Evolutionary conservation across 2,888 invertebrate species (phyloP).

Genomic region (Bellardia bayeri): DNA sequence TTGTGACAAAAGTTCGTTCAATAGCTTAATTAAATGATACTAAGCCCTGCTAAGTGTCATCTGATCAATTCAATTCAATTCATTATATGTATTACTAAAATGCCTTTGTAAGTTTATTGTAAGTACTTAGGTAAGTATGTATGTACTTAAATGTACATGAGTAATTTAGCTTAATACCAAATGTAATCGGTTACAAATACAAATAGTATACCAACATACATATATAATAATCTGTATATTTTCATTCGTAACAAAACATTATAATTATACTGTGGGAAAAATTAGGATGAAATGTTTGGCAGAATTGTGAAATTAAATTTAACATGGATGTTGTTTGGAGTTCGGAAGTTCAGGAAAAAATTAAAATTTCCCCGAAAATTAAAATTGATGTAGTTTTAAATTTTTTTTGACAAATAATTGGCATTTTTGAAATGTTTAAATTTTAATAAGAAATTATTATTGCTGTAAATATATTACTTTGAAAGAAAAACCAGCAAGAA

Average conservation of each 20-base stretch:
- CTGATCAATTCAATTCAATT: slow-evolving; percentile 24
- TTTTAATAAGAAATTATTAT: too few species aligned
- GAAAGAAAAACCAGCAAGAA: too few species aligned
- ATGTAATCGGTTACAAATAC: slow-evolving; percentile 51
- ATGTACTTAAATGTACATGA: slow-evolving; percentile 29
- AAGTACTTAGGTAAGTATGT: not conserved
- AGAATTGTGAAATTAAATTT: too few species aligned
- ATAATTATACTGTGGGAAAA: not conserved
- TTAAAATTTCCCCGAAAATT: too few species aligned
- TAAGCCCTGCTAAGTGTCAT: slow-evolving; percentile 4
- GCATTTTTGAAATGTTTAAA: too few species aligned
- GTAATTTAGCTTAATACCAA: slow-evolving; percentile 41
- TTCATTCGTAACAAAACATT: not conserved
- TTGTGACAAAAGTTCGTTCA: not conserved
- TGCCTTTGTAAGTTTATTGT: slow-evolving; percentile 12
- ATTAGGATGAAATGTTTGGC: too few species aligned
- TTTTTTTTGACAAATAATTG: too few species aligned
- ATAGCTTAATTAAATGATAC: not conserved
- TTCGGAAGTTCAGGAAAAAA: too few species aligned
- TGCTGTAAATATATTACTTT: too few species aligned
- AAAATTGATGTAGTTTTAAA: too few species aligned
- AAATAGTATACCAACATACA: not conserved
- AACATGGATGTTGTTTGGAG: too few species aligned
- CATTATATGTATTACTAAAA: not conserved
- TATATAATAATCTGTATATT: slow-evolving; percentile 25